These are phyloP conservation scores for Catocala sponsa DNA, from an alignment of 2,888 invertebrate species.

Conservation along the genomic window DNA sequence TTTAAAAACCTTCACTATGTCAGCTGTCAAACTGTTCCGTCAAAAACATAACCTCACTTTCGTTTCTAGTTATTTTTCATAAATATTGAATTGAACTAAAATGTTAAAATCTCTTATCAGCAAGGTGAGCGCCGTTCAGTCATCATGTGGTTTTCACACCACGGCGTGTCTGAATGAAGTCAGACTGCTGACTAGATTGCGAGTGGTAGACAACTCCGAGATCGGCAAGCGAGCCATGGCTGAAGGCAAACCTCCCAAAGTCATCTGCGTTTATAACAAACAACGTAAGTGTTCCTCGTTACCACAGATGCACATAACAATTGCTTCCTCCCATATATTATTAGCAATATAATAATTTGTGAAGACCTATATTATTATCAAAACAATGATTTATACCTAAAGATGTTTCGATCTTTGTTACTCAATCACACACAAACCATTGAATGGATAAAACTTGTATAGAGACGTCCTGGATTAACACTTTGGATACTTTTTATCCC, in stretches of 20 bases:
- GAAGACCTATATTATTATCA: too few species aligned
- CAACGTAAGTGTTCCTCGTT: slow-evolving; percentile 70
- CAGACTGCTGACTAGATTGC: slow-evolving; percentile 91
- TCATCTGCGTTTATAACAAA: slow-evolving; percentile 98
- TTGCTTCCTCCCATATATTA: too few species aligned
- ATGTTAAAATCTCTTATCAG: slow-evolving; percentile 73
- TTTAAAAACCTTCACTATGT: background rate
- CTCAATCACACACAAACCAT: too few species aligned
- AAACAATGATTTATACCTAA: too few species aligned
- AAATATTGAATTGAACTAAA: slow-evolving; percentile 38
- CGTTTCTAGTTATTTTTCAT: background rate
- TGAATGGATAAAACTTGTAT: too few species aligned
- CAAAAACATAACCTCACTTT: slow-evolving; percentile 41
- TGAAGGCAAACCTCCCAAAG: slow-evolving; percentile 97
- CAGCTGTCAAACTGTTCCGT: background rate
- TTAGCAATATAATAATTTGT: too few species aligned
- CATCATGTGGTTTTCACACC: slow-evolving; percentile 86
- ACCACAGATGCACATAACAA: background rate
- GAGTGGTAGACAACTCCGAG: slow-evolving; percentile 99
- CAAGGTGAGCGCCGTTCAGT: slow-evolving; percentile 55
- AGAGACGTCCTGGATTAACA: too few species aligned
- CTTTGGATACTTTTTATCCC: too few species aligned
- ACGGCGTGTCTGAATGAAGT: slow-evolving; percentile 90
- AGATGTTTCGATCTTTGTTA: too few species aligned
- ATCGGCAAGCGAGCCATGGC: slow-evolving; percentile 98